phyloP scores from a whole-genome alignment of 92 coral and sea anemone species.

The Hydrozoanthus gracilis region DNA sequence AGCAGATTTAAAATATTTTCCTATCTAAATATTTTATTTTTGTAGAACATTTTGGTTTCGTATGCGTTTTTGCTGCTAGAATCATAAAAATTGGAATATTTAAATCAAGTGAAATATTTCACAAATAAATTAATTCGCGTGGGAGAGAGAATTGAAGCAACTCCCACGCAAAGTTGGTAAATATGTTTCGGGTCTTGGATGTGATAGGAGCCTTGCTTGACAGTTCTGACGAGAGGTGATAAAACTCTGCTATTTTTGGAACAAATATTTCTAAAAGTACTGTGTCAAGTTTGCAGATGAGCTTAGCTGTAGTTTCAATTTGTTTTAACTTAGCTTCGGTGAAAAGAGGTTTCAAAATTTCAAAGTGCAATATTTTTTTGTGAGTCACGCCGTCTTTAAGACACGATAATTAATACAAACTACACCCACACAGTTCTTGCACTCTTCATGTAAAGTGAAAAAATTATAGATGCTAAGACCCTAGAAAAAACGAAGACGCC shows the following conservation, averaged over 20 bases:
- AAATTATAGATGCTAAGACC: constrained; percentile 47
- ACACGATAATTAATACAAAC: constrained; percentile 32
- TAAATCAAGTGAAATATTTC: constrained; percentile 26
- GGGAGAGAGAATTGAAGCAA: constrained; percentile 20
- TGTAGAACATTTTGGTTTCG: background rate
- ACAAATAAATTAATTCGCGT: constrained; percentile 48
- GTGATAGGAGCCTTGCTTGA: constrained; percentile 40
- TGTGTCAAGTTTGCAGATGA: constrained; percentile 18
- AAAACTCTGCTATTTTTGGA: constrained; percentile 22
- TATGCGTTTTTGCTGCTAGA: background rate
- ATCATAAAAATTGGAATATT: background rate
- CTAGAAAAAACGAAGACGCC: constrained; percentile 34
- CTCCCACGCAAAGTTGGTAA: constrained; percentile 52
- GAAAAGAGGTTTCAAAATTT: background rate
- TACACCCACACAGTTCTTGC: constrained; percentile 47
- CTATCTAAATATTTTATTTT: background rate
- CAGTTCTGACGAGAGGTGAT: constrained; percentile 11
- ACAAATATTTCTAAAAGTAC: background rate
- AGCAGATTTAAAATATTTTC: background rate
- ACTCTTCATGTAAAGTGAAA: constrained; percentile 37
- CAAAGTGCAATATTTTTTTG: background rate
- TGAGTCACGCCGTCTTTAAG: constrained; percentile 42
- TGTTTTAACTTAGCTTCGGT: constrained; percentile 4
- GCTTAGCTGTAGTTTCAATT: background rate
- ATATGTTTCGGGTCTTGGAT: constrained; percentile 36